Base-by-base conservation (phyloP, 2,113 vertebrate genomes). In the Octodon degus region DNA sequence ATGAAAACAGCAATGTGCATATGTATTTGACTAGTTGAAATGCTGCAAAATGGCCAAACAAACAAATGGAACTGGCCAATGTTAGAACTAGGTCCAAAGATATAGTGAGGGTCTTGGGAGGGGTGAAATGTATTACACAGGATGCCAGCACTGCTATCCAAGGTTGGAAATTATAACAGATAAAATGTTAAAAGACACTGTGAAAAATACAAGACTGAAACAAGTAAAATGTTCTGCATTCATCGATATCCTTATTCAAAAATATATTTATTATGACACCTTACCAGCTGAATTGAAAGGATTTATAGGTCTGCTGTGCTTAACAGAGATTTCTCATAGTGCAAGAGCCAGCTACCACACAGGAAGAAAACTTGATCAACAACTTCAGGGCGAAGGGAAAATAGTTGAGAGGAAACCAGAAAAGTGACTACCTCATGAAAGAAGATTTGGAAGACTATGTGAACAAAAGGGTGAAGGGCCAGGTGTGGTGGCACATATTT, bases 351-450 rank as follows among this genome's bases (percentile, higher is more conserved):
- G 32, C 32, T 68, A n/a, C 32, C 16, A 7, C 5, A 34, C 67
- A 68, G 99, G 99, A 98, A 99, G 99, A 95, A 99, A 99, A 98
- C 99, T 99, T 63, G 99, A 99, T 79, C 99, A 99, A 50, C 99
- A 98, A 6, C 98, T 98, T 97, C 99, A 99, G 97, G 99, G 99
- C 2, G 99, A 99, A 92, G 99, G 99, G 40, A 99, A 99, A 50
- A 99, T 99, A 65, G 98, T 99, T 97, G 99, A 99, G 97, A 99
- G 99, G 97, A 98, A 99, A 96, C 98, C 97, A 0, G 99, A 99
- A 93, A 99, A 99, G 98, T 99, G 99, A 98, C 99, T 99, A 86
- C 99, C 99, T 20, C 99, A 99, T 0, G 99, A 99, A 98, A 99
- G 99, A 27, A 99, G 99, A 96, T 99, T 99, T 17, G 99, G 99